Percentiles rank a stretch among this genome's conserved stretches.
Conservation (phyloP, 1,140 invertebrate genomes). For the Drosophila aff. region DNA sequence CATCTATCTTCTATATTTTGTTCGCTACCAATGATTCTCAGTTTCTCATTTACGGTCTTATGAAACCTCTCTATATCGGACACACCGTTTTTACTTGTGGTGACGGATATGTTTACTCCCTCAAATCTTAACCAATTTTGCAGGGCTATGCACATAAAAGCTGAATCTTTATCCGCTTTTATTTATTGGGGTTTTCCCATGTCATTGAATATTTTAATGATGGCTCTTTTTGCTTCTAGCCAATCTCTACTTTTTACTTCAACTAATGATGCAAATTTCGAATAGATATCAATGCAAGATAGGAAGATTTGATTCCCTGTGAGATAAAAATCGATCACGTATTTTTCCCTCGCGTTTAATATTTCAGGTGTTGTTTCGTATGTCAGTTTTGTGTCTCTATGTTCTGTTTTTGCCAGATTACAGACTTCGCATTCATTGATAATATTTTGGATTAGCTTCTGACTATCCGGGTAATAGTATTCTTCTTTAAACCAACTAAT, state of each 20-base stretch:
- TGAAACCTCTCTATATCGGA: not conserved
- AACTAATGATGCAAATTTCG: not conserved
- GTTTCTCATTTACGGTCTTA: too few species aligned
- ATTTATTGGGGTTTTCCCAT: not conserved
- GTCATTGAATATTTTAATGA: not conserved
- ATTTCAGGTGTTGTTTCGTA: not conserved
- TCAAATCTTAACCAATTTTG: not conserved
- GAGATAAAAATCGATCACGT: too few species aligned
- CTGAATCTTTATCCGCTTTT: not conserved
- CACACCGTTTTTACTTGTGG: not conserved
- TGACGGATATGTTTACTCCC: not conserved
- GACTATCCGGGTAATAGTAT: too few species aligned
- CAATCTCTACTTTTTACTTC: not conserved
- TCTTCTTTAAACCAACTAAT: too few species aligned
- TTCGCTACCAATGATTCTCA: too few species aligned
- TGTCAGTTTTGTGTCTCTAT: not conserved
- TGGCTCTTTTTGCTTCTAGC: not conserved
- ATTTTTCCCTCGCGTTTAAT: not conserved
- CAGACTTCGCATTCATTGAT: not conserved
- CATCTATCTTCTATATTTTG: too few species aligned
- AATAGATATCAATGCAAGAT: not conserved
- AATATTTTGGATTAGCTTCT: not conserved
- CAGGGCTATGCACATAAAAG: not conserved
- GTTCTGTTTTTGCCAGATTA: not conserved
- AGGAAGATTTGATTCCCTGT: not conserved